These are phyloP conservation scores for Siderastrea siderea DNA, from an alignment of 92 coral and sea anemone species.

Conservation along the genomic window DNA sequence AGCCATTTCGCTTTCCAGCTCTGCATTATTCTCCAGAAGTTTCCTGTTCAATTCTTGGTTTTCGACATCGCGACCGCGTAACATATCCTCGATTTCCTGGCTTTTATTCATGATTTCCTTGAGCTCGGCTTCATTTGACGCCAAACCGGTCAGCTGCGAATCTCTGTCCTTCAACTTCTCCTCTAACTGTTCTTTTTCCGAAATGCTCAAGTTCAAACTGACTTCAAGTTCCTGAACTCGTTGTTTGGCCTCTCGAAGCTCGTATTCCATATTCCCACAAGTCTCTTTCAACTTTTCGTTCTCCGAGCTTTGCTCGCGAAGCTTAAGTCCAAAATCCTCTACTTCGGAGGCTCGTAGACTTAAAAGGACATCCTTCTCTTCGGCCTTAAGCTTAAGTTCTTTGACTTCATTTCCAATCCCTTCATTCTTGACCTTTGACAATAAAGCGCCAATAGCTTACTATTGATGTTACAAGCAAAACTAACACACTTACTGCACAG, in stretches of 20 bases:
- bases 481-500: background rate
- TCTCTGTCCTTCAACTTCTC: slow-evolving; percentile 78
- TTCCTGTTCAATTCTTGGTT: slow-evolving; percentile 77
- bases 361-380: slow-evolving; percentile 57
- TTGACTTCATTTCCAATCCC: slow-evolving; percentile 42
- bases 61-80: slow-evolving; percentile 83
- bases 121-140: slow-evolving; percentile 83
- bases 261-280: slow-evolving; percentile 39
- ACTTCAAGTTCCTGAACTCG: slow-evolving; percentile 73
- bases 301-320: slow-evolving; percentile 52
- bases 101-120: slow-evolving; percentile 79
- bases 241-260: slow-evolving; percentile 57
- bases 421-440: slow-evolving; percentile 50
- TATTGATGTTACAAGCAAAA: background rate
- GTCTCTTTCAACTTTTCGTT: slow-evolving; percentile 42
- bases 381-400: slow-evolving; percentile 48
- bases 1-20: slow-evolving; percentile 79
- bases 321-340: slow-evolving; percentile 58
- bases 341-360: slow-evolving; percentile 65
- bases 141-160: slow-evolving; percentile 73
- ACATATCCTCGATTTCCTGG: slow-evolving; percentile 80
- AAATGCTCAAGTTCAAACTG: slow-evolving; percentile 53
- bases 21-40: slow-evolving; percentile 77
- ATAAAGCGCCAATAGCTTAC: slow-evolving; percentile 47
- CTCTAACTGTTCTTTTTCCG: slow-evolving; percentile 74